These are phyloP conservation scores for Leptosomus discolor DNA, from an alignment of 2,113 vertebrate genomes.

Conservation along the genomic window DNA sequence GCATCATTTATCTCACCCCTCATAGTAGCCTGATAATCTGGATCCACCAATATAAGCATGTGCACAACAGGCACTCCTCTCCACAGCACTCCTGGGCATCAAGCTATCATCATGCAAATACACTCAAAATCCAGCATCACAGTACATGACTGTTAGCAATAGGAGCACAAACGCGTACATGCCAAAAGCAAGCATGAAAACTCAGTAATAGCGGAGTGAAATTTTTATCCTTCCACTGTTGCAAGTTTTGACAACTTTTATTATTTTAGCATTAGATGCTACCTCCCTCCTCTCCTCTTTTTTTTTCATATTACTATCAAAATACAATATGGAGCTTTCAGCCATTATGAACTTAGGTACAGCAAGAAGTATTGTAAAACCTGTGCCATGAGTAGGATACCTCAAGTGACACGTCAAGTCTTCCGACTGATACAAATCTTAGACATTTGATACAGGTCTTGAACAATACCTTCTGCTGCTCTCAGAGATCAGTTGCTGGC, in stretches of 20 bases:
- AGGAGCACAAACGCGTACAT: neutral
- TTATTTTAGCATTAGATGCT: neutral
- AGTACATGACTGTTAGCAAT: rapidly evolving
- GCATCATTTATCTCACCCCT: neutral
- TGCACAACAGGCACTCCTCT: neutral
- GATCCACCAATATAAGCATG: neutral
- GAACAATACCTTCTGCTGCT: neutral
- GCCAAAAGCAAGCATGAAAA: neutral
- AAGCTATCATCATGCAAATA: neutral
- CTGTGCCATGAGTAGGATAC: neutral
- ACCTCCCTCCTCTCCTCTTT: neutral
- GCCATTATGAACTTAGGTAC: no score
- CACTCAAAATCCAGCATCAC: neutral
- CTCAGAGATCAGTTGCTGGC: neutral
- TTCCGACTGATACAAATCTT: neutral
- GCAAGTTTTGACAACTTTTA: neutral
- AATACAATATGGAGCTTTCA: rapidly evolving
- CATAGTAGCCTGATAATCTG: neutral
- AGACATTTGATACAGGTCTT: neutral
- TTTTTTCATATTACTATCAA: neutral
- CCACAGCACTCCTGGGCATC: neutral
- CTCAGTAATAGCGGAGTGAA: neutral
- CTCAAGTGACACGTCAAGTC: neutral
- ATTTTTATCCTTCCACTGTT: neutral
- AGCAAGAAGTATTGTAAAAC: neutral